Percentiles rank a stretch among this genome's conserved stretches.
phyloP scores from a whole-genome alignment of 2,888 invertebrate genomes.

The Morpho achilles region DNA sequence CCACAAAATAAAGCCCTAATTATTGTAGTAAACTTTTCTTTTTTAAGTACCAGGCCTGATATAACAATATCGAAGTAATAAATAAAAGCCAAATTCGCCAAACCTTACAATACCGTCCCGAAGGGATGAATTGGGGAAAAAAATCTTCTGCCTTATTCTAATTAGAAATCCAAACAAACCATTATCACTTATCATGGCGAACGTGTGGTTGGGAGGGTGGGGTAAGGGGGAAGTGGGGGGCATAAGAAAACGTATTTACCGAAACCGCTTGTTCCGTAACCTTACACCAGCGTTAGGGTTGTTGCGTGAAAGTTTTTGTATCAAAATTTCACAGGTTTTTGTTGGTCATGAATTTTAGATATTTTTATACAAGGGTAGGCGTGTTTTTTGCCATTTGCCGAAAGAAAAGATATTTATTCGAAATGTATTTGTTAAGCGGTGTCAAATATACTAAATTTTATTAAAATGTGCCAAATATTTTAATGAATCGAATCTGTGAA shows the following conservation, averaged over 20 bases:
- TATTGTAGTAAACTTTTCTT: no score
- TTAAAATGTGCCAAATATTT: no score
- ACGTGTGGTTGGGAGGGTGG: conserved; percentile 20
- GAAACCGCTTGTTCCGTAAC: conserved; percentile 58
- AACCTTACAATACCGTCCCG: conserved; percentile 2
- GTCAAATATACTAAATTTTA: no score
- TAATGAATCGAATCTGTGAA: no score
- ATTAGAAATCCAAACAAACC: conserved; percentile 59
- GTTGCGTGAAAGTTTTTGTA: conserved; percentile 19
- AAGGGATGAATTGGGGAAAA: conserved; percentile 13
- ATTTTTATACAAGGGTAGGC: no score
- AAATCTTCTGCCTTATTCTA: conserved; percentile 35
- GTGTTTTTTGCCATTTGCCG: no score
- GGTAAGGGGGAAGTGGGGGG: conserved; percentile 26
- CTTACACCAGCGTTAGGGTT: conserved; percentile 59
- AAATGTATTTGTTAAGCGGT: no score
- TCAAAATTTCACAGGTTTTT: no score
- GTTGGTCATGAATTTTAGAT: no score
- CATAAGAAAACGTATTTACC: conserved; percentile 66
- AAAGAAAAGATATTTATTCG: no score
- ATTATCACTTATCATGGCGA: conserved; percentile 35
- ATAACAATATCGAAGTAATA: not conserved
- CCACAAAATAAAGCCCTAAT: no score
- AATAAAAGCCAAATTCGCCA: not conserved
- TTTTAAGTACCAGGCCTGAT: no score